A percentile compares a stretch with the other conserved stretches of the same genome.
These are phyloP conservation scores for Trachelus tabidus DNA, from an alignment of 2,888 invertebrate species.

Conservation along the genomic window DNA sequence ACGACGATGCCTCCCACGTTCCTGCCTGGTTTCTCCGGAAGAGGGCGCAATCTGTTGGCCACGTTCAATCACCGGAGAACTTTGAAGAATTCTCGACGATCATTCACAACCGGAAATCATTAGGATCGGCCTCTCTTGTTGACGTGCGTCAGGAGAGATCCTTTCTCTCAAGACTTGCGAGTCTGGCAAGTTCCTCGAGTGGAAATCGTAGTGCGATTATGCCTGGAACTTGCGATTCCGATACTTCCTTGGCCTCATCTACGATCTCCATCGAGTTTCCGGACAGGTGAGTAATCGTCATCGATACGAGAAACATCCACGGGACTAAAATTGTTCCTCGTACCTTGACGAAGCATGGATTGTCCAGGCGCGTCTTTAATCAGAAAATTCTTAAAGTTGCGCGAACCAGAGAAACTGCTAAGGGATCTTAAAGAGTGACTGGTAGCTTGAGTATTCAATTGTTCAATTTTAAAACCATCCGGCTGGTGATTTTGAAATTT, in stretches of 20 bases:
- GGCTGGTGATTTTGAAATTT: neutral
- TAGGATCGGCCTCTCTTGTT: slow-evolving; percentile 38
- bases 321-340: neutral
- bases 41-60: slow-evolving; percentile 58
- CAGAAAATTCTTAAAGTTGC: neutral
- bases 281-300: neutral
- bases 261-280: slow-evolving; percentile 3
- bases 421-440: neutral
- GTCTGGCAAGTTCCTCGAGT: neutral
- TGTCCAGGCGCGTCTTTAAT: neutral
- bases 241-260: neutral
- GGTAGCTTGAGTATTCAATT: neutral
- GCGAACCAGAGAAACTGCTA: neutral
- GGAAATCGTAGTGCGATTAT: neutral
- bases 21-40: slow-evolving; percentile 50
- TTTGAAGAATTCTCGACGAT: slow-evolving; percentile 36
- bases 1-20: slow-evolving; percentile 57
- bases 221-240: neutral
- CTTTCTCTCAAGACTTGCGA: neutral
- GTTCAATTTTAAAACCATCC: neutral
- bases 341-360: neutral
- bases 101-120: slow-evolving; percentile 37
- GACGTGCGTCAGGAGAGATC: slow-evolving; percentile 30
- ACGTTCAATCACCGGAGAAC: slow-evolving; percentile 44
- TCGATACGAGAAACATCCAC: neutral